phyloP scores from a whole-genome alignment of 1,140 invertebrate species.

The Camponotus floridanus region DNA sequence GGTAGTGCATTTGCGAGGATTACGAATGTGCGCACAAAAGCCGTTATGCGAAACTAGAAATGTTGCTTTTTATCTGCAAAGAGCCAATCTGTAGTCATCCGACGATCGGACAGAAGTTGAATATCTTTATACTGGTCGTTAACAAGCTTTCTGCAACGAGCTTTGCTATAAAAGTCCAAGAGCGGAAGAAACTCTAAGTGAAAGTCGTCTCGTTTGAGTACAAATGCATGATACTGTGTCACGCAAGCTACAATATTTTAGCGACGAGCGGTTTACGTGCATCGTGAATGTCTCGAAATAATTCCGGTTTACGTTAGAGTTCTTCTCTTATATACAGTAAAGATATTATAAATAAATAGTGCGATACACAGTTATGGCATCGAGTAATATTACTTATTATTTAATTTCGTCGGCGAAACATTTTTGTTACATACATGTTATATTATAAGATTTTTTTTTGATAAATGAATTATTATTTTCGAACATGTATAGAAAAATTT shows the following conservation, averaged over 20 bases:
- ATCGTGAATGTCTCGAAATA: slow-evolving; percentile 10
- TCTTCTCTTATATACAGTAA: not conserved
- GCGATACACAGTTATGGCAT: not conserved
- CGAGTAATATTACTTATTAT: not conserved
- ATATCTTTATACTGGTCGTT: slow-evolving; percentile 34
- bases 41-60: slow-evolving; percentile 62
- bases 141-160: slow-evolving; percentile 50
- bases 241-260: slow-evolving; percentile 35
- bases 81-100: slow-evolving; percentile 53
- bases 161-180: slow-evolving; percentile 9
- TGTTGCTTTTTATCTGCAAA: slow-evolving; percentile 56
- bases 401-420: not conserved
- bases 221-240: slow-evolving; percentile 34
- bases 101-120: slow-evolving; percentile 35
- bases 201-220: slow-evolving; percentile 44
- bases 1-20: slow-evolving; percentile 10
- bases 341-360: not conserved
- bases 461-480: slow-evolving; percentile 1
- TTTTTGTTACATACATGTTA: not conserved
- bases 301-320: too few relatives aligned
- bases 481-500: not conserved
- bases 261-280: not conserved
- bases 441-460: not conserved
- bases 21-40: slow-evolving; percentile 60
- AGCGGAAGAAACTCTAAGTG: slow-evolving; percentile 34